Evolutionary conservation across 1,140 invertebrate species (phyloP).

Genomic region (Heliconius hewitsoni): DNA sequence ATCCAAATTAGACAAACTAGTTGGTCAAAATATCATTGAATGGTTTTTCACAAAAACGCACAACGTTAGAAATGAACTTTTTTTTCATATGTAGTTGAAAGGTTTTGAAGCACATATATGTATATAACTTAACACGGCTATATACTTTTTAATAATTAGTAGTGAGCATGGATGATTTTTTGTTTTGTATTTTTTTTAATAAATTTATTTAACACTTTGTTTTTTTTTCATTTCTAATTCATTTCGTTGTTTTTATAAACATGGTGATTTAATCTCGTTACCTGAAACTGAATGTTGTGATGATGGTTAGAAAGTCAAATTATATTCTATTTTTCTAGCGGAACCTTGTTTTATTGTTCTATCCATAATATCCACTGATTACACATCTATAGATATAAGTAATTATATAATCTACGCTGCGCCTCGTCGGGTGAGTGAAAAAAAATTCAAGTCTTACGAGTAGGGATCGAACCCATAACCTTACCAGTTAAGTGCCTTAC

Average conservation of each 20-base stretch:
- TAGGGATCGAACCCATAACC: no score
- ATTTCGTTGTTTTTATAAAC: slow-evolving; percentile 36
- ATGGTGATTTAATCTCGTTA: slow-evolving; percentile 38
- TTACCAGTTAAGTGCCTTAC: no score
- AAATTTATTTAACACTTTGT: slow-evolving; percentile 75
- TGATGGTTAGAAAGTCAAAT: slow-evolving; percentile 55
- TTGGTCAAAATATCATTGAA: no score
- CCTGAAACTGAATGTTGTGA: slow-evolving; percentile 67
- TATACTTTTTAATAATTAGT: slow-evolving; percentile 50
- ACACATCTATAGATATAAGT: no score
- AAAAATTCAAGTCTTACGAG: no score
- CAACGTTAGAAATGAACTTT: neutral
- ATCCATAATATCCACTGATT: neutral
- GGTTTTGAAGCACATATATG: slow-evolving; percentile 27
- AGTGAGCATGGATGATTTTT: slow-evolving; percentile 65
- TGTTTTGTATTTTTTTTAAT: slow-evolving; percentile 74
- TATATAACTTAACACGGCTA: slow-evolving; percentile 30
- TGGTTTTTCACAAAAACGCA: slow-evolving; percentile 14
- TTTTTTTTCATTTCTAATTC: slow-evolving; percentile 47
- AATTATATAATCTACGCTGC: no score
- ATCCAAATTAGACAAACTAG: no score
- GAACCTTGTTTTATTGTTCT: slow-evolving; percentile 53
- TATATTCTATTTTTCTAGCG: slow-evolving; percentile 74
- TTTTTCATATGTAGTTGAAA: slow-evolving; percentile 5
- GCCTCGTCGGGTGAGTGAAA: no score